Base-by-base conservation (phyloP, 1,140 invertebrate genomes). In the Drusus annulatus region DNA sequence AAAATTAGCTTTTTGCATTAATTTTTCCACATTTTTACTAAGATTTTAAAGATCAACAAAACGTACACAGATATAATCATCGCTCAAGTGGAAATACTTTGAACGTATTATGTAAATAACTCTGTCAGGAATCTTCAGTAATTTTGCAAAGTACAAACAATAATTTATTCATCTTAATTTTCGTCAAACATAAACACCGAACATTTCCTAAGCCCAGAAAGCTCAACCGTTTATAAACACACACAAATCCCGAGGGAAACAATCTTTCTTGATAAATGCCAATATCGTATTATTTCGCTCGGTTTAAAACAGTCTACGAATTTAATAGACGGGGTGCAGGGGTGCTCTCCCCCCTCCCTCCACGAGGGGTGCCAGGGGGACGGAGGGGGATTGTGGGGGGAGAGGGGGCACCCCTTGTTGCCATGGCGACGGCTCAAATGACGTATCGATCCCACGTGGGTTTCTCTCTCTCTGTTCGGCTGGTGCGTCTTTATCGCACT, bases 391-490 rank as follows among this genome's bases (percentile, higher is more conserved):
- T 21, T 23, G 13, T 13, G 25, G 3, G n/a, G n/a, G 31, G 16
- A n/a, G 60, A 28, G 74, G 45, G 23, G 58, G 7, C 10, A 16
- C 52, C 54, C 68, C 62, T 69, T 45, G 80, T 81, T 52, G 36
- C 83, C 80, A 81, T 80, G 78, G 75, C 74, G 71, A 81, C 83
- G 80, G 76, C 83, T 84, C 80, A 81, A 84, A 84, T 84, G 83
- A 84, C 83, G 80, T 84, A 84, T 84, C 83, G 83, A 84, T 84
- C 83, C 80, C 83, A 81, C 83, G 83, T 80, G 80, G 83, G 76
- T 52, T 76, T 71, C 76, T 71, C 79, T 69, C 74, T 31, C 75
- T 80, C 79, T 58, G 69, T 75, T 58, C 68, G 78, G 52, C 69
- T 25, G 31, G 74, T 54, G 62, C 31, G 51, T 80, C 81, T 76